Evolutionary conservation across 2,113 vertebrate species (phyloP).

Genomic region (Xiphorhynchus elegans): DNA sequence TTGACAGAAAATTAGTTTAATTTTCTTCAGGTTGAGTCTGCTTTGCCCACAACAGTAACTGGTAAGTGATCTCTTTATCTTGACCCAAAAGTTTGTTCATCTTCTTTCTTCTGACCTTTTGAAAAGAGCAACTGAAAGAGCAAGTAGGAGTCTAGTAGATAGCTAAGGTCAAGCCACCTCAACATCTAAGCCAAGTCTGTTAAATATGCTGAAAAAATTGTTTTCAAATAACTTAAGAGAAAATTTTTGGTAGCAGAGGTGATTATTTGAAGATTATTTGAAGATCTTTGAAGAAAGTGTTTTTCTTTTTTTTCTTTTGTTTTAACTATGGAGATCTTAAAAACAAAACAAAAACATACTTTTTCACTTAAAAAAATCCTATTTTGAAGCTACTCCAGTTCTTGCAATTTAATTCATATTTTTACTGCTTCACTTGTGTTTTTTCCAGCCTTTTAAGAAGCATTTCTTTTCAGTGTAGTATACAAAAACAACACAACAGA

Average conservation of each 20-base stretch:
- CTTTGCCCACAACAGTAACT: neutral
- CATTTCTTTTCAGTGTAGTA: neutral
- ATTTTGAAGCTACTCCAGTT: neutral
- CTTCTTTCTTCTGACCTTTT: neutral
- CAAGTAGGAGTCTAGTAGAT: neutral
- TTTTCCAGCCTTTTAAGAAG: neutral
- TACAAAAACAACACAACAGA: neutral
- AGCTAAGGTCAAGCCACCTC: neutral
- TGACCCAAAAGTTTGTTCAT: neutral
- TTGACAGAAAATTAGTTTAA: neutral
- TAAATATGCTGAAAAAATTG: neutral
- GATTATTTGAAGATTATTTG: neutral
- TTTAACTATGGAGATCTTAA: neutral
- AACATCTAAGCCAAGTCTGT: neutral
- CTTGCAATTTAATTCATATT: neutral
- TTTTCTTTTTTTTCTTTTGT: neutral
- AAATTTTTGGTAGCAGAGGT: neutral
- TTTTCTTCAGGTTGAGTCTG: neutral
- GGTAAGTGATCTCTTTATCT: neutral
- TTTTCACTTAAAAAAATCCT: neutral
- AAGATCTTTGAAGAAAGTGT: neutral
- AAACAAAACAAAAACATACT: neutral
- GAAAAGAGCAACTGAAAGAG: neutral
- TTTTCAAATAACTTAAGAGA: neutral
- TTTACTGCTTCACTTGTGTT: neutral